Base-by-base conservation (phyloP, 1,140 invertebrate genomes). In the Drosophila kohkoa region DNA sequence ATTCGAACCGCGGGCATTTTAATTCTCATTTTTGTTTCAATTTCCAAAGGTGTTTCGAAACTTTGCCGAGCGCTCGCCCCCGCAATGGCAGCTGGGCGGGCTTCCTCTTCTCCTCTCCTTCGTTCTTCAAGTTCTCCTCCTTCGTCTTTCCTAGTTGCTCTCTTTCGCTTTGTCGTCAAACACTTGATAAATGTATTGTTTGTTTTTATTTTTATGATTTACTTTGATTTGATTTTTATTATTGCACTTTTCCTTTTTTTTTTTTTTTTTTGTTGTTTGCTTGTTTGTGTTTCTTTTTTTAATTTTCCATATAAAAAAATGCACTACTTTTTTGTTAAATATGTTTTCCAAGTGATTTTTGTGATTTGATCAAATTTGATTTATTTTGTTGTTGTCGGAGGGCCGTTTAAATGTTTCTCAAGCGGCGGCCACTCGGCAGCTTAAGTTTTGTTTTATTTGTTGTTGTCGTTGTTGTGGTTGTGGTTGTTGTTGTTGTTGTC, bases 1-100 rank as follows among this genome's bases (percentile, higher is more conserved):
- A 98, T 98, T 94, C 97, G 95, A 93, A 97, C 96, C 93, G 97
- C 97, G 93, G 97, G 97, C 97, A 98, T 98, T 95, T 98, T 98
- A 95, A 98, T 97, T 97, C 97, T 96, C 97, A 98, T 98, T 95
- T 95, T 97, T 96, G 86, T 89, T 81, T 75, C 90, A 82, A 79
- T 80, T 90, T 87, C 87, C 87, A 64, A 86, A 70, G 76, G 76
- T 71, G 65, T 75, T 89, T 81, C 54, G 55, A 75, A 83, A 75
- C 81, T 89, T 78, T 70, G 25, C 45, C 77, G 75, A 70, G 74
- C 62, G 70, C 76, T 49, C 68, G 77, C 83, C 81, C 83, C 64
- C 48, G 45, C 65, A 70, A 70, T 70, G 77, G 81, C 35, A 60
- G 68, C 20, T 58, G 73, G 46, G 66, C 54, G 73, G 63, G 48